Evolutionary conservation across 2,888 invertebrate genomes (phyloP).

Genomic region (Drosophila paramelanica): DNA sequence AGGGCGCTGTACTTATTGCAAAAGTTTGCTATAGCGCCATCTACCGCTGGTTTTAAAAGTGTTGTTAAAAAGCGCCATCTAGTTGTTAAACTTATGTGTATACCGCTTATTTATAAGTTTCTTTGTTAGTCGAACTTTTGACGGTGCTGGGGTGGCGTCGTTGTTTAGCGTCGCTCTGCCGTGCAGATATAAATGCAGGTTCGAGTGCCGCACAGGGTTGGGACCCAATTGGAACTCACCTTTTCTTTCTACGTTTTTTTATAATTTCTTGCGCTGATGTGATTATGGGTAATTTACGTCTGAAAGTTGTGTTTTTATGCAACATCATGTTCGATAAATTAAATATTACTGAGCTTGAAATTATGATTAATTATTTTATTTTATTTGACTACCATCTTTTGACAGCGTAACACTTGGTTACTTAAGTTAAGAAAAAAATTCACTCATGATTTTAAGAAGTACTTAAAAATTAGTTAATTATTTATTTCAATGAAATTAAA

Average conservation of each 20-base stretch:
- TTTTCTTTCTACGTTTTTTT: background rate
- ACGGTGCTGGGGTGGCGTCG: conserved; percentile 34
- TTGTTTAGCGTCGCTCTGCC: background rate
- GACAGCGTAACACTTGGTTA: too few species aligned
- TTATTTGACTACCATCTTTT: background rate
- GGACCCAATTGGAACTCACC: too few species aligned
- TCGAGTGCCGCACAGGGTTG: conserved; percentile 9
- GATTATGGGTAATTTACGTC: conserved; percentile 84
- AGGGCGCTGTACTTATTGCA: background rate
- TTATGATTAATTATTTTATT: conserved; percentile 12
- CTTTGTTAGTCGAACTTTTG: rapidly evolving
- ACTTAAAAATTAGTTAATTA: background rate
- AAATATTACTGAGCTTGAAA: conserved; percentile 78
- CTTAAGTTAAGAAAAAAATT: too few species aligned
- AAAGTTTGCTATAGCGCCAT: conserved; percentile 6
- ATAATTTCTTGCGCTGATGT: conserved; percentile 81
- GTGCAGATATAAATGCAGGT: conserved; percentile 7
- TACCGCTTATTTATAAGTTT: background rate
- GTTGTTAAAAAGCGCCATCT: conserved; percentile 18
- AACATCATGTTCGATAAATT: conserved; percentile 63
- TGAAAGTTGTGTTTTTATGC: conserved; percentile 58
- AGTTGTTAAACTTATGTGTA: background rate
- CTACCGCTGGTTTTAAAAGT: conserved; percentile 4
- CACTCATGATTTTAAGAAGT: background rate
- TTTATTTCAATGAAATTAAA: conserved; percentile 3